phyloP scores from a whole-genome alignment of 2,888 invertebrate genomes.

The Rugalucina vietnamica region DNA sequence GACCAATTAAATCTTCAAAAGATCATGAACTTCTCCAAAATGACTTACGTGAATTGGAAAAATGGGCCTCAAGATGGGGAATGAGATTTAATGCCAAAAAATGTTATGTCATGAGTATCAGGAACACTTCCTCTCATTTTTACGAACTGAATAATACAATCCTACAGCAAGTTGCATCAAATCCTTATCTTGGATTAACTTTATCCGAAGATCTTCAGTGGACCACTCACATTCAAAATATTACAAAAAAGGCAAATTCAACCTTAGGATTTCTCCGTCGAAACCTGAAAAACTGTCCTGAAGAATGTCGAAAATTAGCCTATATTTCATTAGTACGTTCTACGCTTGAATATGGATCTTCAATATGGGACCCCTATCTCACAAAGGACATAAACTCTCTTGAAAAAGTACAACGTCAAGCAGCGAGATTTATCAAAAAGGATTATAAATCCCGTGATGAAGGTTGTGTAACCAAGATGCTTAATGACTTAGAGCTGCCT shows the following conservation, averaged over 20 bases:
- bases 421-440: neutral
- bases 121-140: conserved; percentile 13
- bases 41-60: neutral
- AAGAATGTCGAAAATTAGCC: conserved; percentile 12
- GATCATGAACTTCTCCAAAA: neutral
- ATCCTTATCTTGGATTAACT: neutral
- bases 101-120: conserved; percentile 8
- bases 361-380: neutral
- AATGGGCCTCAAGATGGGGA: neutral
- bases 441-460: neutral
- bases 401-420: conserved; percentile 1
- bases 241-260: conserved; percentile 3
- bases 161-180: neutral
- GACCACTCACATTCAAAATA: neutral
- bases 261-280: conserved; percentile 34
- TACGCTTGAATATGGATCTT: neutral
- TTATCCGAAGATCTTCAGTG: neutral
- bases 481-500: neutral
- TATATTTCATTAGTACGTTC: conserved; percentile 17
- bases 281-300: conserved; percentile 28
- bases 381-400: neutral
- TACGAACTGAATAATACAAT: neutral
- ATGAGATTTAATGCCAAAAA: conserved; percentile 5
- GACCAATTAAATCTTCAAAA: neutral
- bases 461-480: neutral